phyloP scores from a whole-genome alignment of 2,113 vertebrate genomes.

The Hymenochirus boettgeri region DNA sequence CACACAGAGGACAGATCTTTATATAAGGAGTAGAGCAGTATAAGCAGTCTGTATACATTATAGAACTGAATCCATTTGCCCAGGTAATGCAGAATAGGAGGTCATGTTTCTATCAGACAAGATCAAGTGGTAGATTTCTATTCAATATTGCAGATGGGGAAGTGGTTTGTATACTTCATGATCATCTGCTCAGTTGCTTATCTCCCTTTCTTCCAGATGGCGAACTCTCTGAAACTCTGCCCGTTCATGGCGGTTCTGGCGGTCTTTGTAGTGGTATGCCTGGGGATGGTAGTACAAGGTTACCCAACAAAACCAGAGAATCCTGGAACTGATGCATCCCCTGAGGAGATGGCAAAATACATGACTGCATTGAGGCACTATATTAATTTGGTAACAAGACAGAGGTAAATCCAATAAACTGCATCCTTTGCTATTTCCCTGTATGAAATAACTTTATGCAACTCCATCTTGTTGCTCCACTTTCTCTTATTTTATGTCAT shows the following conservation, averaged over 20 bases:
- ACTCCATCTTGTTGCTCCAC: too few relatives aligned
- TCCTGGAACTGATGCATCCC: slow-evolving; percentile 72
- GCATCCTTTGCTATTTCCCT: too few relatives aligned
- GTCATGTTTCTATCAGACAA: too few relatives aligned
- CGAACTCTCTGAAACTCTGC: slow-evolving; percentile 62
- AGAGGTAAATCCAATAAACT: slow-evolving; percentile 69
- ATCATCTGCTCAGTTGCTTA: background rate
- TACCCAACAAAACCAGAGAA: slow-evolving; percentile 83
- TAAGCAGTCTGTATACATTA: too few relatives aligned
- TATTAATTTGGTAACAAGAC: slow-evolving; percentile 91
- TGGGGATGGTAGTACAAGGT: slow-evolving; percentile 73
- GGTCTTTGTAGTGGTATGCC: slow-evolving; percentile 67
- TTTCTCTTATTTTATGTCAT: too few relatives aligned
- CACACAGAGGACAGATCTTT: too few relatives aligned
- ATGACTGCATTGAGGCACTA: slow-evolving; percentile 85
- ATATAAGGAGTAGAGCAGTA: too few relatives aligned
- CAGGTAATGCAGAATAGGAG: too few relatives aligned
- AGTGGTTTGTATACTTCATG: background rate
- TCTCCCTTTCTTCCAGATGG: slow-evolving; percentile 77
- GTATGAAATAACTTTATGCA: too few relatives aligned
- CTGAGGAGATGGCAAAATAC: slow-evolving; percentile 82
- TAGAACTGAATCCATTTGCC: too few relatives aligned
- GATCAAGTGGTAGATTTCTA: too few relatives aligned
- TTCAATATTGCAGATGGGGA: too few relatives aligned
- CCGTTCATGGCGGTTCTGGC: slow-evolving; percentile 55